phyloP scores from a whole-genome alignment of 2,797 vertebrate species.

The Nyctibius grandis region DNA sequence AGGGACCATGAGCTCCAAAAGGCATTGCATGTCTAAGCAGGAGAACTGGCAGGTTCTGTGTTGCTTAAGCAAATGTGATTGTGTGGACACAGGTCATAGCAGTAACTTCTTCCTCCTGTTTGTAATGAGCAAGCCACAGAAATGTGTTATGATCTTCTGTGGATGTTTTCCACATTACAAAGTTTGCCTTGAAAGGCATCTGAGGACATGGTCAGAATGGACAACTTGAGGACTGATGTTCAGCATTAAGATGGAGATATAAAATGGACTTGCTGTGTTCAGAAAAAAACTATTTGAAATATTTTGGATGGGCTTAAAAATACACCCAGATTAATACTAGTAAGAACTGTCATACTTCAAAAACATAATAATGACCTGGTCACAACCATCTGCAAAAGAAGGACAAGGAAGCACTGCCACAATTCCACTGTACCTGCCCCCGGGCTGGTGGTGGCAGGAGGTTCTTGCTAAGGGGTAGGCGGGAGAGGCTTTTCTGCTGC shows the following conservation, averaged over 20 bases:
- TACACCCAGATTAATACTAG: neutral
- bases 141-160: neutral
- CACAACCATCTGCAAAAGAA: neutral
- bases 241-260: neutral
- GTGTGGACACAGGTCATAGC: neutral
- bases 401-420: neutral
- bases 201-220: neutral
- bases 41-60: neutral
- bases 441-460: neutral
- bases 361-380: neutral
- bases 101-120: neutral
- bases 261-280: constrained; percentile 20
- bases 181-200: constrained; percentile 28
- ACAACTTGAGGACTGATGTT: constrained; percentile 47
- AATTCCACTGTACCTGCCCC: neutral
- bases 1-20: neutral
- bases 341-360: neutral
- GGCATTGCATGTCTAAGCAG: neutral
- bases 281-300: neutral
- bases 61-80: neutral
- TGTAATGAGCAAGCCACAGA: neutral
- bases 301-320: neutral
- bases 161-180: neutral
- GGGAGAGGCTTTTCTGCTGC: neutral
- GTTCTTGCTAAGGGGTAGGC: neutral